Percentiles rank a stretch among this genome's conserved stretches.
Conservation (phyloP, 2,888 invertebrate genomes). For the Dicyrtomina minuta region DNA sequence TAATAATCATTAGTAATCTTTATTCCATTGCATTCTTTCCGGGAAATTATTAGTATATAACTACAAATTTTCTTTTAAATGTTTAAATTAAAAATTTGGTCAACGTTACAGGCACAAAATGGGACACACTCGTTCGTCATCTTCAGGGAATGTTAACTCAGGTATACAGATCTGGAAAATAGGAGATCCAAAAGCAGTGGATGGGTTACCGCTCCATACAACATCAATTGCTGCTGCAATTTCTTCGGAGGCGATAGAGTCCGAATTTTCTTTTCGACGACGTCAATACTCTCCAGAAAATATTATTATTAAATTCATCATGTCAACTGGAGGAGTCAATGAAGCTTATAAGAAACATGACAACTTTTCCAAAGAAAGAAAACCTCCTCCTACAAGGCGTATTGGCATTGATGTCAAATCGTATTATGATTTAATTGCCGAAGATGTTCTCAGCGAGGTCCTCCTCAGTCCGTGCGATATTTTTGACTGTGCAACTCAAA, state of each 20-base stretch:
- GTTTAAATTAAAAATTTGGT: no score
- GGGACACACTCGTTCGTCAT: conserved; percentile 46
- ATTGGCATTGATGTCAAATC: conserved; percentile 43
- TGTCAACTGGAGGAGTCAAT: not conserved
- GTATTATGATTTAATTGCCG: conserved; percentile 40
- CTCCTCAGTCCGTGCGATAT: conserved; percentile 41
- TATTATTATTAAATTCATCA: conserved; percentile 43
- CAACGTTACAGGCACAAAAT: conserved; percentile 19
- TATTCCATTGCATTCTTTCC: no score
- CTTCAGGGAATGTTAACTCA: conserved; percentile 41
- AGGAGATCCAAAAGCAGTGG: conserved; percentile 33
- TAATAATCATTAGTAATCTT: no score
- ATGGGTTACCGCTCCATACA: conserved; percentile 26
- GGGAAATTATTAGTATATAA: no score
- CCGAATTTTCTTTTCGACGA: conserved; percentile 9
- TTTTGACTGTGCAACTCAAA: conserved; percentile 37
- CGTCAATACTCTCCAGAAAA: conserved; percentile 43
- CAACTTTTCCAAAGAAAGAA: not conserved
- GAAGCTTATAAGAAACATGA: not conserved
- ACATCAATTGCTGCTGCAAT: not conserved
- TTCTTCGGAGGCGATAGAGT: conserved; percentile 1
- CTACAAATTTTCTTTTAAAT: no score
- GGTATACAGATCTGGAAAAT: conserved; percentile 44
- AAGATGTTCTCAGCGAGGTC: conserved; percentile 38
- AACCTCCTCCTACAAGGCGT: conserved; percentile 28